Percentiles rank a stretch among this genome's conserved stretches.
Conservation (phyloP, 1,140 invertebrate genomes). For the Elymnias hypermnestra region DNA sequence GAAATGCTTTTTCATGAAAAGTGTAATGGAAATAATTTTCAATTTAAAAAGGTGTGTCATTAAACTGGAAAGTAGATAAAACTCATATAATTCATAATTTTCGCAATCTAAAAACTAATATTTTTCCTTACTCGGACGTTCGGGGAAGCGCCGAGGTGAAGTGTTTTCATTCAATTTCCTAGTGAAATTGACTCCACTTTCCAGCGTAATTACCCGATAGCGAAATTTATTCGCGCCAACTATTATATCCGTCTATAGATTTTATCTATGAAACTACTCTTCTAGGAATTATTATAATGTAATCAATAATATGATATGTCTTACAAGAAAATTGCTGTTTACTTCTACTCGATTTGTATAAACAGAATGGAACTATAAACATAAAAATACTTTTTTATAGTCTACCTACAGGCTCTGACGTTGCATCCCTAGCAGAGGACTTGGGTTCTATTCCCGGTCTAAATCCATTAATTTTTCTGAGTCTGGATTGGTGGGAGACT, state of each 20-base stretch:
- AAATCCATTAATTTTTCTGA: too few species aligned
- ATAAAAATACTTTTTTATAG: too few species aligned
- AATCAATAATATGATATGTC: too few species aligned
- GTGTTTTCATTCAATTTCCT: slow-evolving; percentile 63
- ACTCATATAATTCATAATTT: slow-evolving; percentile 5
- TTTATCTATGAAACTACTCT: not conserved
- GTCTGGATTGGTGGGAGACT: too few species aligned
- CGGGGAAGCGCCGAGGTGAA: slow-evolving; percentile 28
- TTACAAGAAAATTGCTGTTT: too few species aligned
- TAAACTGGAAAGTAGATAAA: not conserved
- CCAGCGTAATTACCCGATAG: slow-evolving; percentile 42
- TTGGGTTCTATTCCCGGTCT: too few species aligned
- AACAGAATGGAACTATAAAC: too few species aligned
- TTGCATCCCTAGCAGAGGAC: too few species aligned
- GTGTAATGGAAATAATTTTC: not conserved
- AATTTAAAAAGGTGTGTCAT: slow-evolving; percentile 3
- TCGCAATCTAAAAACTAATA: slow-evolving; percentile 19
- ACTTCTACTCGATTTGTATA: too few species aligned
- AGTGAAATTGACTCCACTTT: slow-evolving; percentile 40
- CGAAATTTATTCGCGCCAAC: not conserved
- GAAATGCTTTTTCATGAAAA: not conserved
- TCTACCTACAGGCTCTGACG: too few species aligned
- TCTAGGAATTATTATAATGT: not conserved
- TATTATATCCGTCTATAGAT: not conserved
- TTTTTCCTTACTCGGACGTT: slow-evolving; percentile 33